Base-by-base conservation (phyloP, 2,113 vertebrate species). In the Hippoglossus stenolepis region DNA sequence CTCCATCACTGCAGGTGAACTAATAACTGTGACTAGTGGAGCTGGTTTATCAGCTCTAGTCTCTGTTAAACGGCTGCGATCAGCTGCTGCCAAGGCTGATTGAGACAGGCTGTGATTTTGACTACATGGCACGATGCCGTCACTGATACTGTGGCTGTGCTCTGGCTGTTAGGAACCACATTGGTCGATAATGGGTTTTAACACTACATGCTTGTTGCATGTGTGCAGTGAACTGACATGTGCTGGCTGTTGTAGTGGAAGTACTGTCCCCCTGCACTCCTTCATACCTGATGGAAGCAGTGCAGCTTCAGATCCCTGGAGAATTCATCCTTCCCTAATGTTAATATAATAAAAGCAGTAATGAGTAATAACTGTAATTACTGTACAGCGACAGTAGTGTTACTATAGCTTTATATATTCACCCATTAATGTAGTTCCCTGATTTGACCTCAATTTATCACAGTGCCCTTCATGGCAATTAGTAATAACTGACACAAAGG, bases 1-100 rank as follows among this genome's bases (percentile, higher is more conserved):
- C 65, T 53, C 24, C 9, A 21, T 53, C 26, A 35, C 53, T n/a
- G 49, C 65, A 69, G 66, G 53, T 57, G 53, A 40, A 57, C 15
- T 17, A 38, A 69, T 20, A 24, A 23, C 35, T 18, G 40, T 2
- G 51, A 69, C 51, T 35, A 24, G 11, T 18, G 53, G 53, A 24
- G 53, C n/a, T 17, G 6, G n/a, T 40, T 57, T 18, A 69, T 40
- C 53, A 43, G 35, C 53, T 43, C 51, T 7, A 8, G 40, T 43
- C 40, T 54, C 11, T 35, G 66, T 69, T 40, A 69, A 57, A 38
- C 57, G 53, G 51, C 14, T 1, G 14, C 13, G 13, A 56, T 47
- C 11, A n/a, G 49, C 65, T 17, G 66, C 28, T 69, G 66, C 51
- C 3, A 6, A 2, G 51, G 28, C 49, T 56, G 51, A 68, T 56